Percentiles rank a stretch among this genome's conserved stretches.
These are phyloP conservation scores for Nomada flava DNA, from an alignment of 2,888 invertebrate genomes.

Conservation along the genomic window DNA sequence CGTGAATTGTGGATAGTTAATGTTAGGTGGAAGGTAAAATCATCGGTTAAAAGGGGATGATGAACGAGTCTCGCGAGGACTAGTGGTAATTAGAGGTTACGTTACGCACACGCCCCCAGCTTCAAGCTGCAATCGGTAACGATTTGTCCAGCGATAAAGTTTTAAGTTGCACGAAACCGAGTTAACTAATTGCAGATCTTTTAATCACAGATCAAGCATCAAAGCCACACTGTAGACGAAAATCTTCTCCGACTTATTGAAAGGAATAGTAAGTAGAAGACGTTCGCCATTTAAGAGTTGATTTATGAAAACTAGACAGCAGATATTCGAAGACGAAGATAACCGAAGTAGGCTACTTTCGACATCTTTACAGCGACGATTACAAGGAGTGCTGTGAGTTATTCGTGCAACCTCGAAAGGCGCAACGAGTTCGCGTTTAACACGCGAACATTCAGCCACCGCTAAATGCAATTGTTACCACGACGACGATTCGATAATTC, in stretches of 20 bases:
- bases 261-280: neutral
- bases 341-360: conserved; percentile 15
- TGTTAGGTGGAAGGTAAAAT: conserved; percentile 24
- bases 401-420: conserved; percentile 19
- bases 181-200: conserved; percentile 5
- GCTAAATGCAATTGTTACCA: conserved; percentile 11
- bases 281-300: neutral
- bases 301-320: neutral
- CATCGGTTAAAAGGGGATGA: conserved; percentile 51
- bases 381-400: conserved; percentile 5
- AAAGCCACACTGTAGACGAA: neutral
- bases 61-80: conserved; percentile 22
- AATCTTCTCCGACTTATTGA: neutral
- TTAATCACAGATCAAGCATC: neutral
- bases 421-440: conserved; percentile 35
- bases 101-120: neutral
- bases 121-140: neutral
- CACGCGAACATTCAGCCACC: conserved; percentile 27
- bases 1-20: conserved; percentile 26
- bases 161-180: neutral
- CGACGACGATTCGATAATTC: neutral
- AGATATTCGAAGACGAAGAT: neutral
- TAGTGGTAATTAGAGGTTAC: conserved; percentile 43
- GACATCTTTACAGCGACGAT: conserved; percentile 25
- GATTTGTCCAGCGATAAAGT: conserved; percentile 6